Base-by-base conservation (phyloP, 2,797 vertebrate species). In the Neosalanx taihuensis region DNA sequence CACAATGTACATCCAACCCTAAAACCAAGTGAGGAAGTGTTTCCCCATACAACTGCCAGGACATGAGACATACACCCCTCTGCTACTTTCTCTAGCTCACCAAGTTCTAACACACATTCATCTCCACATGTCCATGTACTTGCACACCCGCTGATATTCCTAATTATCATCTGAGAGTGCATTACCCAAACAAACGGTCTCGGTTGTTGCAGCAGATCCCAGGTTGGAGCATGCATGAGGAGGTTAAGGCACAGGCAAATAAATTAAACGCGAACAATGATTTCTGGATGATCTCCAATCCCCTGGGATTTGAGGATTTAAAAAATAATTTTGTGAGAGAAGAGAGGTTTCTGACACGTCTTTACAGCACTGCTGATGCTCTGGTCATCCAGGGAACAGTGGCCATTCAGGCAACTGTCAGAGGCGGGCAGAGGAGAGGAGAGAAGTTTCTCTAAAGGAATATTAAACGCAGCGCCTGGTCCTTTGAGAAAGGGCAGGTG, bases 401-500 rank as follows among this genome's bases (percentile, higher is more conserved):
- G 41, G 37, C 12, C 17, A 61, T 46, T 61, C 57, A 70, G 37
- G 33, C 7, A 23, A 41, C 33, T 70, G 69, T 30, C 37, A 49
- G n/a, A 51, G 58, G 37, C 30, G 69, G 58, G 3, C 13, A 17
- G 59, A 49, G 69, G 41, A n/a, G 37, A 29, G 13, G 26, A 31
- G 5, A 7, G 59, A 18, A 53, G 5, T 23, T 67, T 67, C 26
- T 51, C 17, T 67, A 26, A 30, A 51, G 64, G 41, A 26, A 67
- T 51, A 67, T 70, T 70, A 37, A 29, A 67, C 66, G 17, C 6
- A 59, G 20, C 31, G 13, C 6, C 33, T 59, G 64, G 64, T 67
- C 56, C 53, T 31, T 67, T 57, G 23, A 49, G 29, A 73, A 73
- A 67, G 64, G 71, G 37, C 57, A 73, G 64, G 64, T 51, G 30